These are phyloP conservation scores for Plebejus melissa DNA, from an alignment of 2,888 invertebrate genomes.

Conservation along the genomic window DNA sequence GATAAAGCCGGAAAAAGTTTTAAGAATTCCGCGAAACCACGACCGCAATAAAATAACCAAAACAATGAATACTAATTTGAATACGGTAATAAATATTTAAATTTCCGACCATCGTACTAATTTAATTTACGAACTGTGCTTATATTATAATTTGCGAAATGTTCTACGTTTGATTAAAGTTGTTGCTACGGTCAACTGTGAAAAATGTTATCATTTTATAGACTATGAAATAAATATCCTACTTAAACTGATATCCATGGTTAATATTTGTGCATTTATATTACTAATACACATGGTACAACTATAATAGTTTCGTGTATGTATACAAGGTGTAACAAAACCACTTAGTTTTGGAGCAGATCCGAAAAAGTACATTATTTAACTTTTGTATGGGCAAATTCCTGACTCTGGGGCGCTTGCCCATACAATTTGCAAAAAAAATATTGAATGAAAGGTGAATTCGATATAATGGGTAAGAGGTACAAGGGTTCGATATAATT, in stretches of 20 bases:
- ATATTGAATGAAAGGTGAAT: no score
- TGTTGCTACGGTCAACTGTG: conserved; percentile 15
- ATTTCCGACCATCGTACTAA: conserved; percentile 25
- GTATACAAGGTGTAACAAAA: no score
- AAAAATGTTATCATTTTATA: neutral
- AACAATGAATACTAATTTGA: conserved; percentile 27
- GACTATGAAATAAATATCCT: neutral
- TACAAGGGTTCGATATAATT: no score
- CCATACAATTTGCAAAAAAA: no score
- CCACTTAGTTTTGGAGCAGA: no score
- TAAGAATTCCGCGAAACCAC: conserved; percentile 14
- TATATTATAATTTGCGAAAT: conserved; percentile 16
- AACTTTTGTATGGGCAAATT: no score
- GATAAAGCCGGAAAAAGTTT: conserved; percentile 3
- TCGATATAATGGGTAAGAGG: no score
- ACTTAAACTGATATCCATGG: neutral
- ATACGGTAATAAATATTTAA: conserved; percentile 27
- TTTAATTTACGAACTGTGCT: conserved; percentile 26
- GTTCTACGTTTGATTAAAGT: conserved; percentile 11
- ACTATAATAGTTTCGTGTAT: no score
- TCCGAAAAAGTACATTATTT: no score
- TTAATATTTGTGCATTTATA: no score
- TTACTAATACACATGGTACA: no score
- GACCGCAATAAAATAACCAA: conserved; percentile 22
- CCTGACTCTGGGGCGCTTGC: no score